Conservation (phyloP, 2,888 invertebrate species). For the Griposia aprilina region DNA sequence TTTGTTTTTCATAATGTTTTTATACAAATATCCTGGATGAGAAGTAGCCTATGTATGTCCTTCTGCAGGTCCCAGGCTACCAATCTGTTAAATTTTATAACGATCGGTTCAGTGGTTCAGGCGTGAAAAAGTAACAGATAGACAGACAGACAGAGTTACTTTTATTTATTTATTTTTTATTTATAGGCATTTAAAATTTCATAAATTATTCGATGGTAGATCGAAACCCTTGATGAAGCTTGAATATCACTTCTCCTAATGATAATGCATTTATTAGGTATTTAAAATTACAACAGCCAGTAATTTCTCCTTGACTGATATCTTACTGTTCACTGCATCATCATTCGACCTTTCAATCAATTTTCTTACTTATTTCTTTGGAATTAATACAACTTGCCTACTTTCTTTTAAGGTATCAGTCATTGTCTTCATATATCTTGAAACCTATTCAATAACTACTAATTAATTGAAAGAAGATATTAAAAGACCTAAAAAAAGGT, state of each 20-base stretch:
- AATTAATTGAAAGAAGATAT: not conserved
- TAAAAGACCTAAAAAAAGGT: not conserved
- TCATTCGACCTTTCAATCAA: not conserved
- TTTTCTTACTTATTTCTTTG: not conserved
- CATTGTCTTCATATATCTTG: not conserved
- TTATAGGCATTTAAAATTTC: too few species aligned
- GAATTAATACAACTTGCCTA: not conserved
- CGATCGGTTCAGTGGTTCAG: too few species aligned
- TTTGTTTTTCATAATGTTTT: too few species aligned
- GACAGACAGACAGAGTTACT: too few species aligned
- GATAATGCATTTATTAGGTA: not conserved
- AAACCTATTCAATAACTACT: not conserved
- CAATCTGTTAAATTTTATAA: too few species aligned
- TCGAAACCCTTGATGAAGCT: not conserved
- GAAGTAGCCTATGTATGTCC: too few species aligned
- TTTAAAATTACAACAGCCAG: not conserved
- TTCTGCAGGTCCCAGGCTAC: too few species aligned
- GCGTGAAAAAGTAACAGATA: too few species aligned
- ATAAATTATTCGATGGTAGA: too few species aligned
- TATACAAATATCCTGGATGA: too few species aligned
- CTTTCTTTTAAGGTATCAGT: not conserved
- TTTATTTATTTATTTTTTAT: too few species aligned
- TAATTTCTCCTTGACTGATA: not conserved
- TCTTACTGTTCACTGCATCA: not conserved
- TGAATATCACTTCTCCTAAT: not conserved